Evolutionary conservation across 2,113 vertebrate genomes (phyloP).

Genomic region (Malurus cyaneus): DNA sequence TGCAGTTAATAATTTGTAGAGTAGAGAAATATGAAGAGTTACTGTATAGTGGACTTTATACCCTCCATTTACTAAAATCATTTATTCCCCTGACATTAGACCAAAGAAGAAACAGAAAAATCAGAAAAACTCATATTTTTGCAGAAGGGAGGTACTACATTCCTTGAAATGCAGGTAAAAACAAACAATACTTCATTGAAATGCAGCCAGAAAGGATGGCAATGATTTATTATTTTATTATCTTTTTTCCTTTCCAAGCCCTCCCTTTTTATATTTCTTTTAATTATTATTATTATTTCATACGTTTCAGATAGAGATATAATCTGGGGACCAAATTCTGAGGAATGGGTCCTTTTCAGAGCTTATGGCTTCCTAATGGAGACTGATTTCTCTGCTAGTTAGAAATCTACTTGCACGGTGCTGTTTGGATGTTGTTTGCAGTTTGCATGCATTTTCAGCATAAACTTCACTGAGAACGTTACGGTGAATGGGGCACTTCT

Average conservation of each 20-base stretch:
- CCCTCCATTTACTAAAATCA: conserved; percentile 44
- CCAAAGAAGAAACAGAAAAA: conserved; percentile 81
- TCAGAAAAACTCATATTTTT: conserved; percentile 80
- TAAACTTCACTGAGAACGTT: not conserved
- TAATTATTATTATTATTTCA: not conserved
- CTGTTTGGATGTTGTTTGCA: not conserved
- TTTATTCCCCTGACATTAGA: conserved; percentile 77
- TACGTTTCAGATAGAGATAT: not conserved
- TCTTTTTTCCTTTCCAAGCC: conserved; percentile 32
- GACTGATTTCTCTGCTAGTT: not conserved
- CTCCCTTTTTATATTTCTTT: not conserved
- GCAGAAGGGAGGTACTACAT: conserved; percentile 78
- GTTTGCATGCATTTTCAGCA: conserved; percentile 34
- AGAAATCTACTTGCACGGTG: not conserved
- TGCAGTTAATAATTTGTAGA: not conserved
- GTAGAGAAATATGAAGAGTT: not conserved
- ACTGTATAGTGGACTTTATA: not conserved
- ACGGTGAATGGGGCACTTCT: not conserved
- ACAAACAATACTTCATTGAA: conserved; percentile 18
- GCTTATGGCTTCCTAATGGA: not conserved
- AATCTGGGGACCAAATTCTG: not conserved
- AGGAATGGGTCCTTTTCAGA: not conserved
- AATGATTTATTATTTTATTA: not conserved
- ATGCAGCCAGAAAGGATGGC: conserved; percentile 16
- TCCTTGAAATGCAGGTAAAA: conserved; percentile 83